A percentile compares a stretch with the other conserved stretches of the same genome.
Evolutionary conservation across 2,888 invertebrate species (phyloP).

Genomic region (Eristalis tenax): DNA sequence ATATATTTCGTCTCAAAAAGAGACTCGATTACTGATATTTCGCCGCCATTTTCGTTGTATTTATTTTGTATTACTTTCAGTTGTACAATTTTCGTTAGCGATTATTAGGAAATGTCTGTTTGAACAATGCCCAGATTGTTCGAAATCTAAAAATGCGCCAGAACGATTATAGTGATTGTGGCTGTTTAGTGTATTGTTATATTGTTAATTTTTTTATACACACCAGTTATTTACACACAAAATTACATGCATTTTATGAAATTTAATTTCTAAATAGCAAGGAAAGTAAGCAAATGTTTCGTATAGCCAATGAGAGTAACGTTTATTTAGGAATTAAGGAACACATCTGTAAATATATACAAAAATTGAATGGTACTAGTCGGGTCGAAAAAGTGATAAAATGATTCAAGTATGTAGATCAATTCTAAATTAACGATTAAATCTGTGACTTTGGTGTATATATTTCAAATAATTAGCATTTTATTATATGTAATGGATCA

Average conservation of each 20-base stretch:
- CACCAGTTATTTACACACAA: slow-evolving; percentile 63
- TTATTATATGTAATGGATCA: slow-evolving; percentile 45
- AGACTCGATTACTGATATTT: slow-evolving; percentile 81
- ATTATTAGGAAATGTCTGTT: slow-evolving; percentile 55
- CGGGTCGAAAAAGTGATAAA: slow-evolving; percentile 31
- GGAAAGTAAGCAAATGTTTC: slow-evolving; percentile 32
- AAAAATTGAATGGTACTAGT: slow-evolving; percentile 35
- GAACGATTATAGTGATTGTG: slow-evolving; percentile 27
- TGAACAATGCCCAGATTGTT: slow-evolving; percentile 22
- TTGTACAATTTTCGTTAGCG: slow-evolving; percentile 78
- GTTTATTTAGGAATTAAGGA: slow-evolving; percentile 45
- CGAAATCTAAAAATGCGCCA: background rate
- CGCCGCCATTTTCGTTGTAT: slow-evolving; percentile 78
- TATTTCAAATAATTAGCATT: slow-evolving; percentile 56
- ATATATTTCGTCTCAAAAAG: slow-evolving; percentile 78
- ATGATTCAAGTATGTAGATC: slow-evolving; percentile 38
- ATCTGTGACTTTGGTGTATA: slow-evolving; percentile 43
- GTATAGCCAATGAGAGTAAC: slow-evolving; percentile 35
- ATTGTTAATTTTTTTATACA: slow-evolving; percentile 24
- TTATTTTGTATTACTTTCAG: slow-evolving; percentile 79
- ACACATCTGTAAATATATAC: slow-evolving; percentile 45
- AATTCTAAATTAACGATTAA: slow-evolving; percentile 60
- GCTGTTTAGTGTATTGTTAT: slow-evolving; percentile 48
- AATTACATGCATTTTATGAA: slow-evolving; percentile 25
- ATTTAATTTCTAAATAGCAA: slow-evolving; percentile 47